A percentile compares a stretch with the other conserved stretches of the same genome.
These are phyloP conservation scores for Erinaceus europaeus DNA, from an alignment of 2,113 vertebrate species.

Conservation along the genomic window DNA sequence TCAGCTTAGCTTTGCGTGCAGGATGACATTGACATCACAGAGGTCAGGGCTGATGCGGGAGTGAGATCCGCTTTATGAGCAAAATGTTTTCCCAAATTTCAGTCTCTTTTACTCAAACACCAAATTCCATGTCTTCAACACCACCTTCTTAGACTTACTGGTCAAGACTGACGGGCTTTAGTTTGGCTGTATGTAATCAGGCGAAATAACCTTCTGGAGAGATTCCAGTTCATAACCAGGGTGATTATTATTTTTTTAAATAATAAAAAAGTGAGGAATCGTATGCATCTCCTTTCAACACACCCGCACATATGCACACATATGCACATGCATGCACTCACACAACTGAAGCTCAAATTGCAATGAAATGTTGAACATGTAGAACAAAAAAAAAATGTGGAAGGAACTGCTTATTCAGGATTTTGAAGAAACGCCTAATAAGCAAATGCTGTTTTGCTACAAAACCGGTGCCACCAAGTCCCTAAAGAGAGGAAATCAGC, in stretches of 20 bases:
- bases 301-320: background rate
- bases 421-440: conserved; percentile 70
- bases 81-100: conserved; percentile 71
- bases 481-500: conserved; percentile 58
- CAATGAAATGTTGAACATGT: conserved; percentile 68
- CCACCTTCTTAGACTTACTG: conserved; percentile 37
- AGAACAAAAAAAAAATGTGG: conserved; percentile 64
- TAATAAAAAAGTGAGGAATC: conserved; percentile 60
- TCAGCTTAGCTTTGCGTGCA: conserved; percentile 82
- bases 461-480: conserved; percentile 52
- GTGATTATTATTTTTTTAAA: conserved; percentile 47
- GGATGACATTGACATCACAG: conserved; percentile 82
- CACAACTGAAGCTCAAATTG: conserved; percentile 49
- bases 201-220: conserved; percentile 36
- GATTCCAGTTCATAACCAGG: conserved; percentile 29
- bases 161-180: conserved; percentile 60
- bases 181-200: conserved; percentile 50
- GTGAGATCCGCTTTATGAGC: conserved; percentile 62
- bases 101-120: conserved; percentile 66
- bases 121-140: conserved; percentile 56
- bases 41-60: conserved; percentile 81
- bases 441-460: conserved; percentile 66
- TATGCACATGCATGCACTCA: background rate
- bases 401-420: conserved; percentile 68
- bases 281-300: conserved; percentile 11